phyloP scores from a whole-genome alignment of 1,140 invertebrate species.

The Macrocentrus cingulum region DNA sequence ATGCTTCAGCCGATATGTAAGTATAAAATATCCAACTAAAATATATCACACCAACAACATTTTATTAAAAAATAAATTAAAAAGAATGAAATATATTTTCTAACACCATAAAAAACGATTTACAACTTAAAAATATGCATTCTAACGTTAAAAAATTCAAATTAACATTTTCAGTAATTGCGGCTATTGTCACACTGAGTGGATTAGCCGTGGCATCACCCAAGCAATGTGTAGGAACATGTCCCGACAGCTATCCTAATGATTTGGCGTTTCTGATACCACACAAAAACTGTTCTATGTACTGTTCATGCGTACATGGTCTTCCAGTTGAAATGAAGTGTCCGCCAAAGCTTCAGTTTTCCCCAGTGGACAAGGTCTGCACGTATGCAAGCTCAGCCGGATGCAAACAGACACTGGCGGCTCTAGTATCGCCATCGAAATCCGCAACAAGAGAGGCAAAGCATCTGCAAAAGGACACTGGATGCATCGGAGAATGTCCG shows the following conservation, averaged over 20 bases:
- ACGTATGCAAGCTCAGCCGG: background rate
- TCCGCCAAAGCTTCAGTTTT: background rate
- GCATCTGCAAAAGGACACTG: background rate
- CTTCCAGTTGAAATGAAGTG: background rate
- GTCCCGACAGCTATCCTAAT: background rate
- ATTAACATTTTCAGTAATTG: background rate
- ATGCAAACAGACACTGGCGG: too few species aligned
- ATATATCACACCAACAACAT: too few species aligned
- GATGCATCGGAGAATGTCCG: conserved; percentile 1
- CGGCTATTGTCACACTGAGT: background rate
- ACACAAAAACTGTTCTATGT: background rate
- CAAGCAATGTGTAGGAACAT: background rate
- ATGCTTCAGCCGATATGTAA: too few species aligned
- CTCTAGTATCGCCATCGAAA: too few species aligned
- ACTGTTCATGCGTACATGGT: background rate
- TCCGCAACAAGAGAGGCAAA: too few species aligned
- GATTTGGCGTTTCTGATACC: background rate
- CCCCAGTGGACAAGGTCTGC: background rate
- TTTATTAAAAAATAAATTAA: too few species aligned
- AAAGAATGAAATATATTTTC: too few species aligned
- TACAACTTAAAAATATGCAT: too few species aligned
- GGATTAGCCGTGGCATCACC: background rate
- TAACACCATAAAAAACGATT: too few species aligned
- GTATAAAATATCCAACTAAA: too few species aligned
- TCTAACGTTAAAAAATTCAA: background rate